Conservation (phyloP, 2,797 vertebrate species). For the Chanos chanos region DNA sequence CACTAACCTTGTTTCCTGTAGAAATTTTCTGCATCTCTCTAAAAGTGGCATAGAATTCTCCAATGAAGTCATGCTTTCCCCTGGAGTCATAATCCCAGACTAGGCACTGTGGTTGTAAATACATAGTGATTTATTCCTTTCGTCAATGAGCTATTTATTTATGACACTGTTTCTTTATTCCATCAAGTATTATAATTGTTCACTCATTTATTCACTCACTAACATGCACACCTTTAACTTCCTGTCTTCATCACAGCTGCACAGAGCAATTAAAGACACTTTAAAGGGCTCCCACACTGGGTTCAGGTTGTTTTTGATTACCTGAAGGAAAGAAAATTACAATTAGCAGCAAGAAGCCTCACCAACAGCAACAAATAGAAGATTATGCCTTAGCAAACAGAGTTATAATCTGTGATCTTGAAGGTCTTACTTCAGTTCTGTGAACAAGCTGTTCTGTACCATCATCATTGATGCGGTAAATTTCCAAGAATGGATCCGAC, state of each 20-base stretch:
- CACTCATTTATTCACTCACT: background rate
- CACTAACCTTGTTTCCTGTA: constrained; percentile 81
- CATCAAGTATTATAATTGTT: background rate
- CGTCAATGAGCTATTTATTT: background rate
- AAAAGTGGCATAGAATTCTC: constrained; percentile 91
- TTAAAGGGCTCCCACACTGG: constrained; percentile 95
- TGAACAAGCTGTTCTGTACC: constrained; percentile 88
- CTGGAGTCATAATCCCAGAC: constrained; percentile 95
- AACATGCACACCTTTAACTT: constrained; percentile 87
- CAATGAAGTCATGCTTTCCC: constrained; percentile 95
- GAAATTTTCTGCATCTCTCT: constrained; percentile 90
- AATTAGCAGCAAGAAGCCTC: background rate
- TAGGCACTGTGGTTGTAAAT: constrained; percentile 70
- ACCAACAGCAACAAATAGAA: background rate
- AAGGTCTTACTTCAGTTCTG: constrained; percentile 83
- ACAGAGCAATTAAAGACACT: constrained; percentile 89
- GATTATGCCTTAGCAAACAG: background rate
- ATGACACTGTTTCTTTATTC: background rate
- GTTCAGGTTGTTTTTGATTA: constrained; percentile 95
- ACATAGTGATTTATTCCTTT: background rate
- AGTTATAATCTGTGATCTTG: background rate
- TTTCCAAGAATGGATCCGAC: constrained; percentile 94
- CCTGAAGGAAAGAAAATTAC: constrained; percentile 60
- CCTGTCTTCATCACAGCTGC: constrained; percentile 89
- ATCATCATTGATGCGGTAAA: constrained; percentile 86